phyloP scores from a whole-genome alignment of 2,888 invertebrate genomes.

The Pilophorus perplexus region DNA sequence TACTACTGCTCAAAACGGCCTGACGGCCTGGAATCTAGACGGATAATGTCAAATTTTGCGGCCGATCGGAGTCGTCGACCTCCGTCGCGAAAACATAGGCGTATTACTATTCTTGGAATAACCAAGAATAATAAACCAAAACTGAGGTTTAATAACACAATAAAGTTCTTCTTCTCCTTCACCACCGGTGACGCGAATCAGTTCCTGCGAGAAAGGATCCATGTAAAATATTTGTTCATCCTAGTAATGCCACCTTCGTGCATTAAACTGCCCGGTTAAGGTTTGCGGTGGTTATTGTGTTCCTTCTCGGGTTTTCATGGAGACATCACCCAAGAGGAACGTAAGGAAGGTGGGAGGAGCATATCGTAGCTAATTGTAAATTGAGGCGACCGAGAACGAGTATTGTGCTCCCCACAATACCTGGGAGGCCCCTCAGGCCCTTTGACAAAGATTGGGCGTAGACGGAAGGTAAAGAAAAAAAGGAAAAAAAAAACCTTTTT shows the following conservation, averaged over 20 bases:
- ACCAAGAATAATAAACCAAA: no score
- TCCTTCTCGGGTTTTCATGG: conserved; percentile 8
- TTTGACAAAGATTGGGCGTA: background rate
- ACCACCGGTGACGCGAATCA: background rate
- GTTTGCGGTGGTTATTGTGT: conserved; percentile 16
- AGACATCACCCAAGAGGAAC: conserved; percentile 18
- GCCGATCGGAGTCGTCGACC: no score
- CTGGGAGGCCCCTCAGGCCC: conserved; percentile 13
- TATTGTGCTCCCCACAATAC: conserved; percentile 27
- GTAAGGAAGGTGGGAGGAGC: no score
- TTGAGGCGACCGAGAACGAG: conserved; percentile 20
- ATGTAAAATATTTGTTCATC: conserved; percentile 6
- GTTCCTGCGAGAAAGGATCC: background rate
- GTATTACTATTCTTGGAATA: background rate
- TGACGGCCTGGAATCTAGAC: no score
- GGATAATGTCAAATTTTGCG: no score
- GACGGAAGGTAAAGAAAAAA: no score
- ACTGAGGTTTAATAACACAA: background rate
- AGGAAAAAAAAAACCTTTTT: conserved; percentile 7
- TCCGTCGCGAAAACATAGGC: no score
- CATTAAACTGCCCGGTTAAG: conserved; percentile 6
- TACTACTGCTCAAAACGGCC: no score
- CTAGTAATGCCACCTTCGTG: conserved; percentile 11
- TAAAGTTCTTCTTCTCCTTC: background rate
- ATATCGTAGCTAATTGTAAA: conserved; percentile 25